A percentile compares a stretch with the other conserved stretches of the same genome.
phyloP scores from a whole-genome alignment of 2,888 invertebrate genomes.

The Portevinia maculata region DNA sequence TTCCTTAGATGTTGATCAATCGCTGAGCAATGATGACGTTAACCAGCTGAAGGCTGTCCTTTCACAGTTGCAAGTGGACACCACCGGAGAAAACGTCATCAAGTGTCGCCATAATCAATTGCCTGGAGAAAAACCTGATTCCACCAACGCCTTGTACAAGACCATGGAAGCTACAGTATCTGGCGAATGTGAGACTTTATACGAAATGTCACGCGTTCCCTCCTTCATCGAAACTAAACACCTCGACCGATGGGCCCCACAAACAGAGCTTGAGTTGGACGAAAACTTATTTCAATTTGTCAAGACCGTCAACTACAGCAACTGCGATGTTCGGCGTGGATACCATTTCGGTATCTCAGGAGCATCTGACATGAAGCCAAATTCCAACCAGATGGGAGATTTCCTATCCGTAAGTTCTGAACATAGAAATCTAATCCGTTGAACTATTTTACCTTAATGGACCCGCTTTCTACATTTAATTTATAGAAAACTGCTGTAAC shows the following conservation, averaged over 20 bases:
- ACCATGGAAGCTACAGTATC: slow-evolving; percentile 89
- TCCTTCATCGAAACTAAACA: slow-evolving; percentile 84
- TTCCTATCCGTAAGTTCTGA: slow-evolving; percentile 83
- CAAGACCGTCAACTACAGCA: slow-evolving; percentile 87
- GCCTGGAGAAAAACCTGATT: slow-evolving; percentile 82
- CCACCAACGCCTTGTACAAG: slow-evolving; percentile 85
- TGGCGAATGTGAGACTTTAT: slow-evolving; percentile 89
- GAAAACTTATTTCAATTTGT: slow-evolving; percentile 85
- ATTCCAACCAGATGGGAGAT: slow-evolving; percentile 83
- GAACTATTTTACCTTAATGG: neutral
- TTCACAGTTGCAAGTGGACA: slow-evolving; percentile 87
- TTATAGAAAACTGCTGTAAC: slow-evolving; percentile 85
- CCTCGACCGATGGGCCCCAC: slow-evolving; percentile 84
- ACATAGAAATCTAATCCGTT: neutral
- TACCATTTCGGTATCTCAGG: slow-evolving; percentile 87
- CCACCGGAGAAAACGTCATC: slow-evolving; percentile 84
- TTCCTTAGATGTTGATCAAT: slow-evolving; percentile 84
- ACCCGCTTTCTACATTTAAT: slow-evolving; percentile 49
- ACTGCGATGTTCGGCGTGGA: slow-evolving; percentile 85
- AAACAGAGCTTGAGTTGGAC: slow-evolving; percentile 82
- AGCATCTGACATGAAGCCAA: slow-evolving; percentile 84
- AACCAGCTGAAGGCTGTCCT: slow-evolving; percentile 88
- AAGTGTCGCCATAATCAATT: slow-evolving; percentile 83
- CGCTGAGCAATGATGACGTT: slow-evolving; percentile 85
- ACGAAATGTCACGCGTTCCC: slow-evolving; percentile 86